Evolutionary conservation across 1,140 invertebrate genomes (phyloP), one percentile per base, ranked within the genome.

Genomic region (Zaprionus taronus): DNA sequence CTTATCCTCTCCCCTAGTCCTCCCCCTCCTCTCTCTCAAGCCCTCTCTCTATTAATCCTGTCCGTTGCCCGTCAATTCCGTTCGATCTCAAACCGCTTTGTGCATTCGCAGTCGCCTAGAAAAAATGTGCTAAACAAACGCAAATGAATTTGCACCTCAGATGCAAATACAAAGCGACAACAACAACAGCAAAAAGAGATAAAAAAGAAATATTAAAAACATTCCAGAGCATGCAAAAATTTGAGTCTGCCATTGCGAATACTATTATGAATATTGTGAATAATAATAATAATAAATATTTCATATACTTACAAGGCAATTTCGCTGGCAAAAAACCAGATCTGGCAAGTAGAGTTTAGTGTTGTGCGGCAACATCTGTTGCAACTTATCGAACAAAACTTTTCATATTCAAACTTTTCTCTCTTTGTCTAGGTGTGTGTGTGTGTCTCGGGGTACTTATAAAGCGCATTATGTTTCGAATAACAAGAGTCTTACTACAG

Each of bases 81-180:
- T 69, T 55, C 58, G 47, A 51, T 51, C 12, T 51, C 22, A 20
- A 51, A 17, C 51, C 31, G 53, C 55, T 60, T 60, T 74, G 51
- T 41, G 38, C 38, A 78, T 68, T 75, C 72, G 64, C 81, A 89
- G 66, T 84, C 78, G 71, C 78, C 44, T 87, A 63, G 76, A 84
- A 84, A 17, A 47, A 87, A 84, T 84, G 84, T 87, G 84, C 84
- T 84, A 87, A 87, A 60, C 71, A 89, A 87, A 87, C 74, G 72
- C 81, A 81, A 89, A 87, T 87, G 74, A 87, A 81, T 89, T 85
- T 83, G 74, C 84, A 87, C 72, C 83, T 87, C 78, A 66, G 79
- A 89, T 81, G 76, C 68, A 90, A 84, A 87, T 66, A 71, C 83
- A 69, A 84, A 83, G 68, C 78, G 79, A 87, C 77, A 80, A 77